Conservation (phyloP, 2,797 vertebrate species). For the Ptychadena robeensis region DNA sequence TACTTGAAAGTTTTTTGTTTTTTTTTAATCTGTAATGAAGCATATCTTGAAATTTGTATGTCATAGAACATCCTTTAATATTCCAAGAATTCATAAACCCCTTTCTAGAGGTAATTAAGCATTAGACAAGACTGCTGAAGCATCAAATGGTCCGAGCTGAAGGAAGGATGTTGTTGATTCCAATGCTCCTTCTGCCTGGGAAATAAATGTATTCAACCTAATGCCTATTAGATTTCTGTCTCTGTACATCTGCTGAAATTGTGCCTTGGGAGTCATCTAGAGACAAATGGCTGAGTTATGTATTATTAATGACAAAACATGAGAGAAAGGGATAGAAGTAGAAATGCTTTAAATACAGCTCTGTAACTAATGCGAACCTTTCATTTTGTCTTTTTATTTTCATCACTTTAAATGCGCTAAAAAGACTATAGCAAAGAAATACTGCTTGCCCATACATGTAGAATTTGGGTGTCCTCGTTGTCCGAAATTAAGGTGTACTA, state of each 20-base stretch:
- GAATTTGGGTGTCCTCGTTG: no score
- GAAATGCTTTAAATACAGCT: background rate
- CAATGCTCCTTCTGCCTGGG: background rate
- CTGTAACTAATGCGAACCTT: no score
- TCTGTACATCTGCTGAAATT: conserved; percentile 12
- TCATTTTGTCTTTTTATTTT: no score
- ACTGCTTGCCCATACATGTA: no score
- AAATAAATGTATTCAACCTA: conserved; percentile 32
- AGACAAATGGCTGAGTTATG: background rate
- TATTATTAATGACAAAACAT: conserved; percentile 19
- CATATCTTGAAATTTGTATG: background rate
- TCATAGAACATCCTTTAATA: conserved; percentile 2
- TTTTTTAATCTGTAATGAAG: background rate
- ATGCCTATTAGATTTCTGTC: conserved; percentile 23
- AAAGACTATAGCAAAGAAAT: no score
- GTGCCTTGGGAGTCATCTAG: conserved; percentile 31
- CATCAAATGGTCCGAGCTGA: conserved; percentile 5
- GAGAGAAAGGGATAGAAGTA: background rate
- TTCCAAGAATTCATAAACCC: background rate
- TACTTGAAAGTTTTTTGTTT: background rate
- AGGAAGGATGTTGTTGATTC: background rate
- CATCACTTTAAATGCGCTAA: no score
- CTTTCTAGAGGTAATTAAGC: conserved; percentile 40
- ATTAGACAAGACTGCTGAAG: conserved; percentile 37
- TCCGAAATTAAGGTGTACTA: no score